Evolutionary conservation across 2,888 invertebrate genomes (phyloP).

Genomic region (Xestia rhomboidea): DNA sequence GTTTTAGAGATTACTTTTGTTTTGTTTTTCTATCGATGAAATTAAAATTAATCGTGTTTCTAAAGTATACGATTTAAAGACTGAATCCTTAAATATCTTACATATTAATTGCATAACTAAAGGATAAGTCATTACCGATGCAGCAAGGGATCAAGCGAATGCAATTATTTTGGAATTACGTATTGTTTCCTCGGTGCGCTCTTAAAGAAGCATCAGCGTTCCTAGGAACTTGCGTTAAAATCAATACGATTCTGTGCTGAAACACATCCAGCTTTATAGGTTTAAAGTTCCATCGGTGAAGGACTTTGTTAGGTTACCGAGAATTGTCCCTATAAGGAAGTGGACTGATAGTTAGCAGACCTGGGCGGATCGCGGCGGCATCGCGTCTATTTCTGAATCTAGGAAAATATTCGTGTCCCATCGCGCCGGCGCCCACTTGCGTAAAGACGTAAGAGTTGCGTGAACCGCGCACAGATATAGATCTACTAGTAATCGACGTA

Average conservation of each 20-base stretch:
- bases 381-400: constrained; percentile 80
- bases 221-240: neutral
- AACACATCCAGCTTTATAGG: constrained; percentile 2
- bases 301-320: constrained; percentile 38
- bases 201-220: constrained; percentile 1
- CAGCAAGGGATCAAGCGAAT: too few relatives aligned
- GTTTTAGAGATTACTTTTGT: too few relatives aligned
- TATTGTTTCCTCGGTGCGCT: too few relatives aligned
- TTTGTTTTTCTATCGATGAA: too few relatives aligned
- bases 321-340: constrained; percentile 60
- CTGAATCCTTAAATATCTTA: too few relatives aligned
- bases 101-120: too few relatives aligned
- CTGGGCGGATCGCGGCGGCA: constrained; percentile 52
- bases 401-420: constrained; percentile 84
- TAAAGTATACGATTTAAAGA: too few relatives aligned
- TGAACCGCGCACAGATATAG: constrained; percentile 44
- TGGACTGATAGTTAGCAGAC: constrained; percentile 48
- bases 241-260: neutral
- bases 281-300: neutral
- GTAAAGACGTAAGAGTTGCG: constrained; percentile 62
- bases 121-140: too few relatives aligned
- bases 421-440: constrained; percentile 70
- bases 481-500: constrained; percentile 38
- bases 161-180: too few relatives aligned
- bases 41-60: too few relatives aligned